These are phyloP conservation scores for Crypturellus tataupa DNA, from an alignment of 2,797 vertebrate species.

Conservation along the genomic window DNA sequence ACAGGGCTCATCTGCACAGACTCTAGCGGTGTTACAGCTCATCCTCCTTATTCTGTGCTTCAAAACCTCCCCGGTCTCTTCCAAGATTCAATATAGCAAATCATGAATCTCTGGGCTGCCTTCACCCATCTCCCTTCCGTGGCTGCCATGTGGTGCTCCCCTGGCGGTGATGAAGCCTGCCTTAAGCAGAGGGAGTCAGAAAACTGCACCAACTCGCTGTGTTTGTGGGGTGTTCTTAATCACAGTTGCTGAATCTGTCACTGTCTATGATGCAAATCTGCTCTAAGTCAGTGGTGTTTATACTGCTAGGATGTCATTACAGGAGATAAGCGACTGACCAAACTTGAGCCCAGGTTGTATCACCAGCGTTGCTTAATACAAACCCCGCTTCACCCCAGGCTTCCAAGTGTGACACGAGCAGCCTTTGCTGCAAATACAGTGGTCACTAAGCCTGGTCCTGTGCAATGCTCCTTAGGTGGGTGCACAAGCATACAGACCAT, in stretches of 20 bases:
- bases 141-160: not conserved
- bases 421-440: not conserved
- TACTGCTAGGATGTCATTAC: not conserved
- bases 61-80: constrained; percentile 22
- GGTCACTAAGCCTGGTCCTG: not conserved
- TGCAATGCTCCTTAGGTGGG: not conserved
- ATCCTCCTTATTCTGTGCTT: constrained; percentile 40
- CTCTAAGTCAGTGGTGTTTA: not conserved
- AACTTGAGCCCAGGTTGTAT: rapidly evolving
- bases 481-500: not conserved
- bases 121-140: not conserved
- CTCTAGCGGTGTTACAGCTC: not conserved
- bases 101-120: not conserved
- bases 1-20: constrained; percentile 50
- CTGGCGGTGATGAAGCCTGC: not conserved
- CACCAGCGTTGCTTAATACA: not conserved
- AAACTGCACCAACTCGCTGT: not conserved
- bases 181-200: not conserved
- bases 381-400: not conserved
- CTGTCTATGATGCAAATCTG: not conserved
- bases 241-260: not conserved
- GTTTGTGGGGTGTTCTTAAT: not conserved
- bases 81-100: not conserved
- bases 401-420: not conserved
- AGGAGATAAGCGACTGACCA: not conserved